A percentile compares a stretch with the other conserved stretches of the same genome.
These are phyloP conservation scores for Sarcophaga subvicina DNA, from an alignment of 2,888 invertebrate species.

Conservation along the genomic window DNA sequence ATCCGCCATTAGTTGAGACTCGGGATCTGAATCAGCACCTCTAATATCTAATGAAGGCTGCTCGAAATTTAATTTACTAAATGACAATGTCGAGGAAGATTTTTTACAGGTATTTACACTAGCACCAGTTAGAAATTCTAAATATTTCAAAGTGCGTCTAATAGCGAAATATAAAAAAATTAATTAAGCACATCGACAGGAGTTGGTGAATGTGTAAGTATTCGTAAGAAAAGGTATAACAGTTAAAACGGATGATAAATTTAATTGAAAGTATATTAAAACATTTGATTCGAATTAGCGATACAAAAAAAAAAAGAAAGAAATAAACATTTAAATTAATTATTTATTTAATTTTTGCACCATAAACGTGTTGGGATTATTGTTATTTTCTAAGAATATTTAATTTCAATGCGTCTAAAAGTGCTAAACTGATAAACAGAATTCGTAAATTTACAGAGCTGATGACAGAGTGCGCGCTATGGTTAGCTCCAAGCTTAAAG, in stretches of 20 bases:
- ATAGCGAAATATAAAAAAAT: conserved; percentile 28
- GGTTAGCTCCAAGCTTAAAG: too few relatives aligned
- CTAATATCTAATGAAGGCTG: conserved; percentile 62
- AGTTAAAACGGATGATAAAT: conserved; percentile 31
- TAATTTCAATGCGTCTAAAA: too few relatives aligned
- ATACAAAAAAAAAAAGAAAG: conserved; percentile 59
- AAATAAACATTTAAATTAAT: conserved; percentile 7
- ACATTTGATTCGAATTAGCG: conserved; percentile 54
- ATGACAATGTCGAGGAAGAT: conserved; percentile 65
- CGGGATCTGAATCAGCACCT: conserved; percentile 77
- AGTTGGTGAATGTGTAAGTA: conserved; percentile 5
- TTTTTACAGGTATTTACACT: conserved; percentile 65
- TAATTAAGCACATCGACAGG: conserved; percentile 21
- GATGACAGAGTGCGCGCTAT: too few relatives aligned
- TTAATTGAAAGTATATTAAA: conserved; percentile 50
- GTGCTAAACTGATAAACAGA: too few relatives aligned
- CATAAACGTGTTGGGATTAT: not conserved
- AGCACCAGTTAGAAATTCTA: conserved; percentile 85
- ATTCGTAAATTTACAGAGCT: too few relatives aligned
- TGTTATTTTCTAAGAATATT: too few relatives aligned
- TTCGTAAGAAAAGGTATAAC: not conserved
- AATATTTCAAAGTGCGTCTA: conserved; percentile 82
- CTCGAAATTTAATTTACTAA: conserved; percentile 69
- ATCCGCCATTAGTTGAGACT: conserved; percentile 74
- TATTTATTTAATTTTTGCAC: not conserved